Conservation (phyloP, 2,888 invertebrate species). For the Ypsolopha scabrella region DNA sequence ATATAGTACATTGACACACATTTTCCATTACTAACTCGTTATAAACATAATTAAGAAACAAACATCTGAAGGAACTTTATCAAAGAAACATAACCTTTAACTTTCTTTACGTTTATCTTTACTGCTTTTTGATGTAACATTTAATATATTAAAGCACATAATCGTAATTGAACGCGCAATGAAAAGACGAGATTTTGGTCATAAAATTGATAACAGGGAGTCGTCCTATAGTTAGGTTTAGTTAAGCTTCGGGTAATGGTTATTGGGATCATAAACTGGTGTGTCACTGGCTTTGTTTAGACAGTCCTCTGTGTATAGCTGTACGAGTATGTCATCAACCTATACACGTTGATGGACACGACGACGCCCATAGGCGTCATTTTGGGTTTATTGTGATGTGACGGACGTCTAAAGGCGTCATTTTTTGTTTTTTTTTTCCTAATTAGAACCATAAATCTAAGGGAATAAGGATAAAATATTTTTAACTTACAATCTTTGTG, state of each 20-base stretch:
- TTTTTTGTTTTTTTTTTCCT: too few relatives aligned
- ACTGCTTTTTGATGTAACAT: constrained; percentile 9
- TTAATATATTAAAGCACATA: constrained; percentile 9
- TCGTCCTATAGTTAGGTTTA: constrained; percentile 18
- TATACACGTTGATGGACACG: too few relatives aligned
- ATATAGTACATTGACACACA: too few relatives aligned
- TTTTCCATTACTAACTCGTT: not conserved
- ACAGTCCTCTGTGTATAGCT: too few relatives aligned
- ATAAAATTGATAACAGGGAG: constrained; percentile 27
- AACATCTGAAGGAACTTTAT: constrained; percentile 1
- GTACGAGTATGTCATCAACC: too few relatives aligned
- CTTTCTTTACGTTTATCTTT: constrained; percentile 8
- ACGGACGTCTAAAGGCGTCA: too few relatives aligned
- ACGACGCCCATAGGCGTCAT: too few relatives aligned
- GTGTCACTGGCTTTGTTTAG: too few relatives aligned
- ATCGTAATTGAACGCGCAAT: constrained; percentile 19
- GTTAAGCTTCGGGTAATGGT: constrained; percentile 19
- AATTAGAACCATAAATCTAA: too few relatives aligned
- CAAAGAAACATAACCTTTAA: constrained; percentile 8
- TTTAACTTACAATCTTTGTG: too few relatives aligned
- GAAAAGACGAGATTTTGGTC: constrained; percentile 10
- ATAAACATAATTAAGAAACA: not conserved
- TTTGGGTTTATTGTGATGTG: too few relatives aligned
- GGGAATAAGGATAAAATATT: too few relatives aligned
- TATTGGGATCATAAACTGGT: constrained; percentile 24